Evolutionary conservation across 2,113 vertebrate species (phyloP).

Genomic region (Rhagologus leucostigma): DNA sequence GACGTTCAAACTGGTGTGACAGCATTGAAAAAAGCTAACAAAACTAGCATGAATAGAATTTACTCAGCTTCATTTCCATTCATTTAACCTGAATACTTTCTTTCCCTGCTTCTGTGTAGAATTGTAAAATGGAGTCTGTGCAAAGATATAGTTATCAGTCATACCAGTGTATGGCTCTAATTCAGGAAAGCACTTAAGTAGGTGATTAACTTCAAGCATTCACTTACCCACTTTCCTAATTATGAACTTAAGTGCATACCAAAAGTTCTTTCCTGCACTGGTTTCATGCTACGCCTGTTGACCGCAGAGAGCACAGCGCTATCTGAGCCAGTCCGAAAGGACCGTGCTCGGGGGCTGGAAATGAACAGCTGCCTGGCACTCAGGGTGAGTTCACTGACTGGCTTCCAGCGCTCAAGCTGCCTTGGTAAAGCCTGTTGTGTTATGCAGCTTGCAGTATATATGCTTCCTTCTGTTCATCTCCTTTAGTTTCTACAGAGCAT

Average conservation of each 20-base stretch:
- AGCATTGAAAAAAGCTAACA: background rate
- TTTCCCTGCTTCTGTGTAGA: background rate
- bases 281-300: background rate
- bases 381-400: background rate
- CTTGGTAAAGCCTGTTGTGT: background rate
- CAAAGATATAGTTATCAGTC: constrained; percentile 7
- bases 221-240: constrained; percentile 41
- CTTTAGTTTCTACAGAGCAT: background rate
- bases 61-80: background rate
- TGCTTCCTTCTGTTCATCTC: background rate
- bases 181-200: constrained; percentile 54
- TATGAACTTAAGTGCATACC: constrained; percentile 26
- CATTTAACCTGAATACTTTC: background rate
- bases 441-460: background rate
- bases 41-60: background rate
- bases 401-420: background rate
- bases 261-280: constrained; percentile 2
- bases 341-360: background rate
- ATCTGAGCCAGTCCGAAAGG: background rate
- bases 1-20: background rate
- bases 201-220: constrained; percentile 42
- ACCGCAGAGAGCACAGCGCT: background rate
- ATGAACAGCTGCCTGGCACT: background rate
- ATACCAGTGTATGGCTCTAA: background rate
- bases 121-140: background rate